Evolutionary conservation across 2,888 invertebrate species (phyloP).

Genomic region (Branchipolynoe longqiensis): DNA sequence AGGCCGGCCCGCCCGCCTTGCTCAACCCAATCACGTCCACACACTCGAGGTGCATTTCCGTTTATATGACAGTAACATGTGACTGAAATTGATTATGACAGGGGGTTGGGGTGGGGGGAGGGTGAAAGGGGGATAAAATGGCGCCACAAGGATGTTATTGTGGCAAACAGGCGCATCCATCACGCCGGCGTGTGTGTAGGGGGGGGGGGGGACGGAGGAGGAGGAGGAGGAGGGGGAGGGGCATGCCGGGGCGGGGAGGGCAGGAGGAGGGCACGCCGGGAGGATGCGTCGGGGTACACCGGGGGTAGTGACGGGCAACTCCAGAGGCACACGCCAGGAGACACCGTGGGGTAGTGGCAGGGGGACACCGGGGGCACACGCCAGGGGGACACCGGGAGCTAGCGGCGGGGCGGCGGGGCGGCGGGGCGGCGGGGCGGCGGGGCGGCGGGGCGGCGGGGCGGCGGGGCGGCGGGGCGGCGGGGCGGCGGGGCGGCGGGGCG

Average conservation of each 20-base stretch:
- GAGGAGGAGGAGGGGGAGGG: background rate
- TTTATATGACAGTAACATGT: conserved; percentile 55
- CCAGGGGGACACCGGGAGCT: no score
- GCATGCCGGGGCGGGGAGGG: background rate
- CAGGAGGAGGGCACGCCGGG: background rate
- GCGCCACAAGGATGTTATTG: conserved; percentile 40
- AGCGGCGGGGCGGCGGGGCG: no score
- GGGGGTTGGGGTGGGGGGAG: conserved; percentile 12
- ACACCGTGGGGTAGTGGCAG: no score
- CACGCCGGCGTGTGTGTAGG: background rate
- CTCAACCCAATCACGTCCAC: conserved; percentile 20
- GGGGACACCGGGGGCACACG: no score
- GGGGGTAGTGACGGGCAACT: no score
- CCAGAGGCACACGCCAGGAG: no score
- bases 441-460: no score
- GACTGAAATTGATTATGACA: conserved; percentile 55
- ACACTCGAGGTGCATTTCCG: conserved; percentile 53
- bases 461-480: no score
- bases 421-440: no score
- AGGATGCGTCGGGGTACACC: background rate
- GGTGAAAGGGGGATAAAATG: no score
- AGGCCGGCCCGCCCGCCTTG: conserved; percentile 18
- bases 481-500: no score
- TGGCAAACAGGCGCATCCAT: conserved; percentile 21
- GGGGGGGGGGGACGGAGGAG: background rate